Conservation (phyloP, 2,113 vertebrate genomes). For the Brachyhypopomus gauderio region DNA sequence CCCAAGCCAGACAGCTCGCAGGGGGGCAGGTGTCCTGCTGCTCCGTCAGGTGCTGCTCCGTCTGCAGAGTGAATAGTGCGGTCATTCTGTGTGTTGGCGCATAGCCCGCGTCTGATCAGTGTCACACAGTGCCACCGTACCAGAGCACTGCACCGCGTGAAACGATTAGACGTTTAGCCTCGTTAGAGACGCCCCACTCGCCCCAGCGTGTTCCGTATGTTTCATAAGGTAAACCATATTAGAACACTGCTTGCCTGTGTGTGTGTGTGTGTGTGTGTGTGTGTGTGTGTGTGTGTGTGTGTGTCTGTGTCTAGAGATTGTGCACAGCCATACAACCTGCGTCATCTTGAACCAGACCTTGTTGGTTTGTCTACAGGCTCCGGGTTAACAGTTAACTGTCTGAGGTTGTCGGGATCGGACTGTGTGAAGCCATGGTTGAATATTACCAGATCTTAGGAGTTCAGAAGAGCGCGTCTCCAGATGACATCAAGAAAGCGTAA, state of each 20-base stretch:
- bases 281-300: background rate
- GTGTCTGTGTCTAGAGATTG: too few species aligned
- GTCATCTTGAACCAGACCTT: too few species aligned
- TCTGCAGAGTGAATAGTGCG: background rate
- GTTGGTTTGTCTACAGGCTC: too few species aligned
- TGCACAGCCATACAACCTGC: too few species aligned
- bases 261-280: too few species aligned
- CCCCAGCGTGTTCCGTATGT: background rate
- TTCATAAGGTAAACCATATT: too few species aligned
- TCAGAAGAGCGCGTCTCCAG: conserved; percentile 82
- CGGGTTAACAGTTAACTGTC: background rate
- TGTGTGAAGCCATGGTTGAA: conserved; percentile 85
- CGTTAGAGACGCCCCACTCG: background rate
- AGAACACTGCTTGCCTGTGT: too few species aligned
- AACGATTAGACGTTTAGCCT: background rate
- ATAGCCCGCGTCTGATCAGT: background rate
- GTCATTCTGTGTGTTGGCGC: background rate
- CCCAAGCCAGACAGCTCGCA: too few species aligned
- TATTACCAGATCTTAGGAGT: conserved; percentile 95
- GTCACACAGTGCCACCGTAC: background rate
- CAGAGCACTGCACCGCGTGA: background rate
- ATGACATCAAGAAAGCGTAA: conserved; percentile 98
- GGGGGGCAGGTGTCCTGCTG: too few species aligned
- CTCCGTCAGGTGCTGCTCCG: background rate
- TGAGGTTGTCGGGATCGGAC: background rate